phyloP scores from a whole-genome alignment of 2,888 invertebrate genomes.

The Eupithecia inturbata region DNA sequence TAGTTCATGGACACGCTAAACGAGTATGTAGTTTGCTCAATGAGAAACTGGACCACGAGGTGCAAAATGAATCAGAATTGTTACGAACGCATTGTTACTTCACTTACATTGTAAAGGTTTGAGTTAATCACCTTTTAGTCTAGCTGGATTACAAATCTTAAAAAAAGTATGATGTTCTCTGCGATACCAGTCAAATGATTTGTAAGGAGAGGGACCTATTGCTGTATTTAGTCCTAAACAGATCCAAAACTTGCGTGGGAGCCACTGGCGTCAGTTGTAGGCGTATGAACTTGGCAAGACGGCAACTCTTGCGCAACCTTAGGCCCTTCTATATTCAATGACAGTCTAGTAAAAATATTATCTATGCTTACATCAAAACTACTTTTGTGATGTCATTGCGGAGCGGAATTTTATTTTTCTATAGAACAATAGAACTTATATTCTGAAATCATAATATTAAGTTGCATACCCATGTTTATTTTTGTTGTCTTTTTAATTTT shows the following conservation, averaged over 20 bases:
- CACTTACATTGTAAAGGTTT: not conserved
- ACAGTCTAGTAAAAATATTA: slow-evolving; percentile 38
- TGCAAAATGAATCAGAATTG: slow-evolving; percentile 44
- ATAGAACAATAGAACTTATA: slow-evolving; percentile 22
- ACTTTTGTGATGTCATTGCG: slow-evolving; percentile 24
- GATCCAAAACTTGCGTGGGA: slow-evolving; percentile 64
- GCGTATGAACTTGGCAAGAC: slow-evolving; percentile 73
- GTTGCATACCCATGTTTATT: not conserved
- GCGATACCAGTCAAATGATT: not conserved
- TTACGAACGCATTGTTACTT: not conserved
- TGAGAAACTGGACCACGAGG: slow-evolving; percentile 40
- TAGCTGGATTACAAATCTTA: not conserved
- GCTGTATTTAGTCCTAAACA: slow-evolving; percentile 30
- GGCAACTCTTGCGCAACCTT: slow-evolving; percentile 63
- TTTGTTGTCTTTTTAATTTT: not conserved
- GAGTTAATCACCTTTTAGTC: not conserved
- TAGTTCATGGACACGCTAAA: slow-evolving; percentile 50
- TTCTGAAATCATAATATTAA: not conserved
- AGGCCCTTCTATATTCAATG: slow-evolving; percentile 67
- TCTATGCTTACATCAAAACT: slow-evolving; percentile 21
- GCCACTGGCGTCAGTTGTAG: slow-evolving; percentile 65
- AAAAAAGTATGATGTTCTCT: not conserved
- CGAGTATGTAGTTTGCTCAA: slow-evolving; percentile 42
- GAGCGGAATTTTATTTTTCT: slow-evolving; percentile 15
- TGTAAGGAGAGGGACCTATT: not conserved